Percentiles rank a stretch among this genome's conserved stretches.
Evolutionary conservation across 2,113 vertebrate species (phyloP).

Genomic region (Chlorodrepanis virens): DNA sequence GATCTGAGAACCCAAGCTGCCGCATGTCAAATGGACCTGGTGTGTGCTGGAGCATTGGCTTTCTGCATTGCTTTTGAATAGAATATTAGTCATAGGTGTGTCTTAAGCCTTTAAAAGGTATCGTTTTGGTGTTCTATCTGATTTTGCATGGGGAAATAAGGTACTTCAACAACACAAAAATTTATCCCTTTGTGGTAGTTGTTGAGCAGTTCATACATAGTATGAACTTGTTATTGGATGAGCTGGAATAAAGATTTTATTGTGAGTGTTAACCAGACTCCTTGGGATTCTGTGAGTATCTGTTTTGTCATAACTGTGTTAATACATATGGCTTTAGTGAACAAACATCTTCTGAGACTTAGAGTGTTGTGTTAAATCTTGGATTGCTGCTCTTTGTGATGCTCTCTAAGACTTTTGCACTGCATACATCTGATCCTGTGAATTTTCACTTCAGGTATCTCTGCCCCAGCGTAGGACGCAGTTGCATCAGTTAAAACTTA

Average conservation of each 20-base stretch:
- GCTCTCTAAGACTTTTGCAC: background rate
- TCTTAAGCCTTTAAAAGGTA: background rate
- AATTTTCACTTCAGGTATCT: conserved; percentile 72
- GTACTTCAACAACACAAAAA: background rate
- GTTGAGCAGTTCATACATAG: background rate
- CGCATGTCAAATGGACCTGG: background rate
- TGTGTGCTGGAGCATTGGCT: background rate
- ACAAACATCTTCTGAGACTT: background rate
- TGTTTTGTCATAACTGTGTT: background rate
- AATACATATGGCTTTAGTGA: background rate
- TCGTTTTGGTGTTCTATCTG: background rate
- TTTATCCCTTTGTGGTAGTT: background rate
- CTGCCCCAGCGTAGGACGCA: conserved; percentile 81
- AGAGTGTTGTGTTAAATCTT: background rate
- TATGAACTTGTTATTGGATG: background rate
- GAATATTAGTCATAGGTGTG: background rate
- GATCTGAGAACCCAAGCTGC: background rate
- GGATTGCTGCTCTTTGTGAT: background rate
- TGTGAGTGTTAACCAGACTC: background rate
- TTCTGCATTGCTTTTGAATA: background rate
- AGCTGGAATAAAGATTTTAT: background rate
- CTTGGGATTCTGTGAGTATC: background rate
- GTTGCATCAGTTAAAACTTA: conserved; percentile 84
- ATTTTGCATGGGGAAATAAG: background rate
- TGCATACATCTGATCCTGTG: background rate